A percentile compares a stretch with the other conserved stretches of the same genome.
These are phyloP conservation scores for Erannis defoliaria DNA, from an alignment of 2,888 invertebrate genomes.

Conservation along the genomic window DNA sequence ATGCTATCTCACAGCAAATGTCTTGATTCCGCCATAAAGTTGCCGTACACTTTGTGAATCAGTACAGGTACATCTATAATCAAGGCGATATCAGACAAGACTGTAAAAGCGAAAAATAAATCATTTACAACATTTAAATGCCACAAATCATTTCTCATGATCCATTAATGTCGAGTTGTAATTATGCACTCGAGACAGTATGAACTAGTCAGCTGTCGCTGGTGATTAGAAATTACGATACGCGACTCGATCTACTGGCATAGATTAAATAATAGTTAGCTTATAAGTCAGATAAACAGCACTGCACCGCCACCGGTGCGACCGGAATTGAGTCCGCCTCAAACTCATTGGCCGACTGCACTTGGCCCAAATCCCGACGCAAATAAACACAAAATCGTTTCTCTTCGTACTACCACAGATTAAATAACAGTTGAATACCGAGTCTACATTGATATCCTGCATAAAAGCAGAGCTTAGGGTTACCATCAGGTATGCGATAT, in stretches of 20 bases:
- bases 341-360: slow-evolving; percentile 77
- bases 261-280: slow-evolving; percentile 2
- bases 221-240: slow-evolving; percentile 41
- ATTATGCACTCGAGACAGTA: slow-evolving; percentile 29
- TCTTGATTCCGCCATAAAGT: not conserved
- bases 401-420: slow-evolving; percentile 54
- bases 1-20: not conserved
- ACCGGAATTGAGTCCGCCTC: slow-evolving; percentile 58
- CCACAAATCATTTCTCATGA: slow-evolving; percentile 31
- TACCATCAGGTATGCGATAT: not conserved
- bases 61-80: not conserved
- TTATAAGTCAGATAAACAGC: slow-evolving; percentile 7
- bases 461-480: slow-evolving; percentile 43
- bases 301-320: slow-evolving; percentile 30
- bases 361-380: slow-evolving; percentile 78
- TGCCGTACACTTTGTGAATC: not conserved
- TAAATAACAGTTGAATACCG: not conserved
- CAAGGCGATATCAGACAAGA: not conserved
- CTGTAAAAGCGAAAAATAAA: not conserved
- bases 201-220: slow-evolving; percentile 42
- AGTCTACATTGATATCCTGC: slow-evolving; percentile 44
- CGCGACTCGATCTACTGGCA: slow-evolving; percentile 16
- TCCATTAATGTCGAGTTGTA: slow-evolving; percentile 15
- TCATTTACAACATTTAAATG: slow-evolving; percentile 4
- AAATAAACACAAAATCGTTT: slow-evolving; percentile 75